Percentiles rank a stretch among this genome's conserved stretches.
Evolutionary conservation across 2,888 invertebrate genomes (phyloP).

Genomic region (Copidosoma aretas): DNA sequence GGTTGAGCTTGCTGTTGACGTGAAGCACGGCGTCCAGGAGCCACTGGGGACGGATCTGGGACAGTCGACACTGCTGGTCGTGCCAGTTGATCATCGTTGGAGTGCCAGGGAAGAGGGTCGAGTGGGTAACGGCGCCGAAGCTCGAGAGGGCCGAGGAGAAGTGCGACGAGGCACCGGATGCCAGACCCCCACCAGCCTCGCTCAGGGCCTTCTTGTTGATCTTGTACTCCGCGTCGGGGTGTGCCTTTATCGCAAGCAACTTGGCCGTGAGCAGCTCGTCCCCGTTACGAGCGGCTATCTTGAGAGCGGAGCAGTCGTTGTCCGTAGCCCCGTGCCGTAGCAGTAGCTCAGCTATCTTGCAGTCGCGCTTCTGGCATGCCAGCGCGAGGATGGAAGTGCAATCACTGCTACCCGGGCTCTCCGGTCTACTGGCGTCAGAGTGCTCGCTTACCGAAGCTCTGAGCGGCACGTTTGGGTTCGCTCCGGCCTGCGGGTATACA

Average conservation of each 20-base stretch:
- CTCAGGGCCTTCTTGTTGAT: constrained; percentile 88
- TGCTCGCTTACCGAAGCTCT: constrained; percentile 63
- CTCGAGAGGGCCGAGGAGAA: constrained; percentile 64
- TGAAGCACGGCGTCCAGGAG: constrained; percentile 82
- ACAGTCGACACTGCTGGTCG: constrained; percentile 74
- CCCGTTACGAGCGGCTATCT: constrained; percentile 75
- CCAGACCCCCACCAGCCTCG: constrained; percentile 58
- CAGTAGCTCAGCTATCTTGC: constrained; percentile 77
- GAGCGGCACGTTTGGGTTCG: constrained; percentile 79
- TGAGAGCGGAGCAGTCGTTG: constrained; percentile 82
- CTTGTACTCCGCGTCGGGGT: constrained; percentile 90
- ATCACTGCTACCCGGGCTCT: neutral
- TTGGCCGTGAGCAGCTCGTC: constrained; percentile 81
- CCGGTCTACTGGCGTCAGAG: constrained; percentile 49
- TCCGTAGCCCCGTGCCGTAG: constrained; percentile 85
- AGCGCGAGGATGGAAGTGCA: constrained; percentile 70
- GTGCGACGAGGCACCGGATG: constrained; percentile 65
- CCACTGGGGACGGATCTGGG: constrained; percentile 82
- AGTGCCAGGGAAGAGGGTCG: constrained; percentile 80
- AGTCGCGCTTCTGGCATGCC: constrained; percentile 73
- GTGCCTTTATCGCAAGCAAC: constrained; percentile 85
- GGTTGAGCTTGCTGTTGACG: constrained; percentile 78
- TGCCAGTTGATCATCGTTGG: constrained; percentile 95
- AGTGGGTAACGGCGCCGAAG: constrained; percentile 73
- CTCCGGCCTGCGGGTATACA: constrained; percentile 68